Percentiles rank a stretch among this genome's conserved stretches.
phyloP scores from a whole-genome alignment of 2,888 invertebrate genomes.

The Heliconius cydno region DNA sequence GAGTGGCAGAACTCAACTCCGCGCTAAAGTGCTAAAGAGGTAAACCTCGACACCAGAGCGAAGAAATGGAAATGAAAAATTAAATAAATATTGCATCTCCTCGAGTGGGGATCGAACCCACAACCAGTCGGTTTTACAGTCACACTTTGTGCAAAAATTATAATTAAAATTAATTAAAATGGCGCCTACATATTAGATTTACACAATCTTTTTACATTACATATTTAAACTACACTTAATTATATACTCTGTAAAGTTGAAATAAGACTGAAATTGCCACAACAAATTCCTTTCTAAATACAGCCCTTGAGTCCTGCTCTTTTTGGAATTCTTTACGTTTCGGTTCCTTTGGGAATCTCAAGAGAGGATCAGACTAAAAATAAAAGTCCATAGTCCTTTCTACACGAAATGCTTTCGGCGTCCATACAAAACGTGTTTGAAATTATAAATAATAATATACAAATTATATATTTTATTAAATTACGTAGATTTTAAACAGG shows the following conservation, averaged over 20 bases:
- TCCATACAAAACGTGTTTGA: background rate
- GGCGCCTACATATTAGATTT: slow-evolving; percentile 61
- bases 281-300: background rate
- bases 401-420: slow-evolving; percentile 20
- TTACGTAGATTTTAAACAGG: background rate
- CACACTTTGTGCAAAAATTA: slow-evolving; percentile 20
- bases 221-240: background rate
- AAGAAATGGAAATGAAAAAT: too few species aligned
- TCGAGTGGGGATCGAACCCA: too few species aligned
- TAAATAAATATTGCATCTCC: too few species aligned
- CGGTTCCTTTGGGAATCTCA: slow-evolving; percentile 23
- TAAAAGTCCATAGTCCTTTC: slow-evolving; percentile 6
- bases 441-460: slow-evolving; percentile 13
- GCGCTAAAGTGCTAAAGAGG: too few species aligned
- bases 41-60: too few species aligned
- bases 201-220: background rate
- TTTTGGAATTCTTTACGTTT: slow-evolving; percentile 17
- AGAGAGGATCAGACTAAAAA: slow-evolving; percentile 20
- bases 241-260: background rate
- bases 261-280: background rate
- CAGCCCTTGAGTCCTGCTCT: slow-evolving; percentile 2
- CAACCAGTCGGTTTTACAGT: background rate
- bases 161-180: slow-evolving; percentile 58
- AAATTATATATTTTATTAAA: slow-evolving; percentile 1
- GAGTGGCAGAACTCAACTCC: too few species aligned